phyloP scores from a whole-genome alignment of 2,888 invertebrate genomes.

The Trissoscelio sp. region DNA sequence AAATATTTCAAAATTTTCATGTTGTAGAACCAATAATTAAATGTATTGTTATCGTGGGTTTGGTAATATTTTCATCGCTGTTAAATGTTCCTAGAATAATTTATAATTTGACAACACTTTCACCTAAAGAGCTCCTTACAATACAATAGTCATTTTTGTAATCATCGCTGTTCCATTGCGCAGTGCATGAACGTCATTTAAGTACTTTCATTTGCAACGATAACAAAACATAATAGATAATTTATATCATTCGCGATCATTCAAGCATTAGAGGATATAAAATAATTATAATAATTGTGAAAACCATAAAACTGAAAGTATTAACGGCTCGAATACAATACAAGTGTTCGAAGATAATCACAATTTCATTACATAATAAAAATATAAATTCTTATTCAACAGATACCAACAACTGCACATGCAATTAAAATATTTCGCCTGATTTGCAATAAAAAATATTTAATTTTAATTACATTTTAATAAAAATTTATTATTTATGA shows the following conservation, averaged over 20 bases:
- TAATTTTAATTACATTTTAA: not conserved
- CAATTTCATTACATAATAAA: not conserved
- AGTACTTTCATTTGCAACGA: constrained; percentile 50
- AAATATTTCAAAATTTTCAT: no score
- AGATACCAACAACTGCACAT: no score
- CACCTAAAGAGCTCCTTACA: constrained; percentile 45
- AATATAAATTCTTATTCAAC: not conserved
- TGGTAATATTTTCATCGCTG: constrained; percentile 16
- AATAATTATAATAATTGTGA: constrained; percentile 41
- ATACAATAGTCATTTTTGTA: constrained; percentile 53
- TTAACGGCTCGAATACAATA: not conserved
- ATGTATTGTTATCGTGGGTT: not conserved
- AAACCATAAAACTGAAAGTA: constrained; percentile 28
- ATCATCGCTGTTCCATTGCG: constrained; percentile 39
- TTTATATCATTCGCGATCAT: constrained; percentile 45
- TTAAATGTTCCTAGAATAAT: constrained; percentile 37
- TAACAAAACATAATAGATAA: constrained; percentile 55
- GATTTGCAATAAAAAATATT: no score
- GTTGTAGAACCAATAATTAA: no score
- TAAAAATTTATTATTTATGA: not conserved
- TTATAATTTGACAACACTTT: constrained; percentile 52
- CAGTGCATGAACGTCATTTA: constrained; percentile 27
- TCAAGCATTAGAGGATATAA: constrained; percentile 29
- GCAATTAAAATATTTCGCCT: no score
- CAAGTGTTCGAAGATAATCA: not conserved